Evolutionary conservation across 2,888 invertebrate species (phyloP).

Genomic region (Eulithis prunata): DNA sequence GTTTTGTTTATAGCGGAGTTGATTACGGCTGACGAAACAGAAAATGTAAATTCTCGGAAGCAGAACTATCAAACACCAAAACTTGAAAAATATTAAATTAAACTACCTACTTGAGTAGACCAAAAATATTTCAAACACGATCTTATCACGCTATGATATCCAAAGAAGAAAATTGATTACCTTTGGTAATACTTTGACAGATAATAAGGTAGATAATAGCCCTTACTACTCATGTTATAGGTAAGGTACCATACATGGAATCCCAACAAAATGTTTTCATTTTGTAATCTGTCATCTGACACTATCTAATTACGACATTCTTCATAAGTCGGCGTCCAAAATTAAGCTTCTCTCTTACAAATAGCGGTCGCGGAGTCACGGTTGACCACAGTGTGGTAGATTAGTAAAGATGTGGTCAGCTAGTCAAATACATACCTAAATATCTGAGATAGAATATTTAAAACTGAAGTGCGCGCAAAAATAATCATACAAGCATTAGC

Average conservation of each 20-base stretch:
- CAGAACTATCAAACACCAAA: too few relatives aligned
- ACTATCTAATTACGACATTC: slow-evolving; percentile 62
- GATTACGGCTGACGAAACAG: too few relatives aligned
- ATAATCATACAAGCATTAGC: too few relatives aligned
- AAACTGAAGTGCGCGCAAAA: too few relatives aligned
- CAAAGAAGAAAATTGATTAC: background rate
- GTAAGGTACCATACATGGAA: slow-evolving; percentile 45
- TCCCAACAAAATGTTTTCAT: slow-evolving; percentile 58
- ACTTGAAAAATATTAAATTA: too few relatives aligned
- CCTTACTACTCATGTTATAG: background rate
- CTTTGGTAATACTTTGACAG: slow-evolving; percentile 1
- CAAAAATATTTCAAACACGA: background rate
- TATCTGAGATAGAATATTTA: too few relatives aligned
- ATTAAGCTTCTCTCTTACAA: slow-evolving; percentile 49
- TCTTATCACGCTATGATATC: background rate
- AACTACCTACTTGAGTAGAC: background rate
- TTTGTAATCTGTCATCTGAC: slow-evolving; percentile 62
- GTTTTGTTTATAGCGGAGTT: too few relatives aligned
- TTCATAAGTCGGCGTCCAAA: slow-evolving; percentile 55
- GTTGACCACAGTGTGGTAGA: slow-evolving; percentile 5
- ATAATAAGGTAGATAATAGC: slow-evolving; percentile 2
- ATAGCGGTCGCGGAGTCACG: background rate
- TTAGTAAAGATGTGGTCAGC: background rate
- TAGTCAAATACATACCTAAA: too few relatives aligned
- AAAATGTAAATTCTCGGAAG: too few relatives aligned